Evolutionary conservation across 2,797 vertebrate genomes (phyloP), one percentile per base, ranked within the genome.

Genomic region (Catharus ustulatus): DNA sequence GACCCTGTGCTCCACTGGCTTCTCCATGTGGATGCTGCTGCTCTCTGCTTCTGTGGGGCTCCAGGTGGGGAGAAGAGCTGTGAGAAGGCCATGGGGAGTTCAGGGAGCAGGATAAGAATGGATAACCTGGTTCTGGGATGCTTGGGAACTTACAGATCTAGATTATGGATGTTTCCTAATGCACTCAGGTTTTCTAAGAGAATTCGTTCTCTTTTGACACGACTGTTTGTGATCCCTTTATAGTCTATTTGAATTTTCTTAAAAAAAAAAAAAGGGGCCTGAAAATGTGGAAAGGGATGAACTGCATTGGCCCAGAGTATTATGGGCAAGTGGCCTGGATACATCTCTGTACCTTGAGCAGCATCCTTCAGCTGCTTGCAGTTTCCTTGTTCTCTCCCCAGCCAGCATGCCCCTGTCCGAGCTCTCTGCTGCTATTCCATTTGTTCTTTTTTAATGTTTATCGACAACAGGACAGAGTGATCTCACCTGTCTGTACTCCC

Each of bases 401-500:
- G 71, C 54, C 78, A 84, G 64, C 77, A 67, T 2, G 3, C 16
- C 42, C 52, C 73, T 46, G 32, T 48, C 82, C 84, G 69, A 26
- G 79, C 54, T 46, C 55, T 74, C 55, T 79, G 80, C 71, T 88
- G 34, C 26, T 85, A 9, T 48, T 91, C 89, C 71, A 55, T 23
- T 79, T 89, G 51, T 36, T n/a, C 13, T 15, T 68, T 80, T 95
- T 81, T 40, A 57, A 54, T 82, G 38, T 90, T 76, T 91, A 34
- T 86, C 0, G 12, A 62, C 87, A 95, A 42, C 94, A 82, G 93
- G 93, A 67, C 85, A 55, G 69, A 59, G 62, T 94, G 91, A 94
- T 84, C 87, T 96, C 93, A 94, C 61, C 30, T 66, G 9, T 91
- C 86, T 95, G 59, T 93, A 10, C 76, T 90, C 63, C 62, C 61